phyloP scores from a whole-genome alignment of 2,797 vertebrate genomes.

The Knipowitschia caucasica region DNA sequence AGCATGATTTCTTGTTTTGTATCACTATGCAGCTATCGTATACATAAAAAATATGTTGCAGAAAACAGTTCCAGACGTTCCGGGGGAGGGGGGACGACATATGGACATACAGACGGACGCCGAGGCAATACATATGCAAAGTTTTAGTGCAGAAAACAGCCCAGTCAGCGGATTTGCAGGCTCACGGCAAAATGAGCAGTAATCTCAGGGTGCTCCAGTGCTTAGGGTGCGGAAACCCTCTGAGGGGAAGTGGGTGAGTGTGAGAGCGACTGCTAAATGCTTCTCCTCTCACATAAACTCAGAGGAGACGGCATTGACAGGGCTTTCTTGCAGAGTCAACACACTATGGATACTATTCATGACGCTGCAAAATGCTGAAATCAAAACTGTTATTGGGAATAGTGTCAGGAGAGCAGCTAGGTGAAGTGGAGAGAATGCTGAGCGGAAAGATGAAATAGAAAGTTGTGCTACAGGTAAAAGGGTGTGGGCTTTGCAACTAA shows the following conservation, averaged over 20 bases:
- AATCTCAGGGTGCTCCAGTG: constrained; percentile 65
- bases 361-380: constrained; percentile 35
- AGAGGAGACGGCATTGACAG: constrained; percentile 45
- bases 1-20: no score
- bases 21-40: no score
- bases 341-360: constrained; percentile 49
- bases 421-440: not conserved
- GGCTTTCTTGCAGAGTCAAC: constrained; percentile 51
- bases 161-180: constrained; percentile 63
- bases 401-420: constrained; percentile 5
- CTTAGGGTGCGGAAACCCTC: constrained; percentile 49
- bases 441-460: constrained; percentile 14
- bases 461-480: not conserved
- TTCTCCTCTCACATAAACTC: constrained; percentile 37
- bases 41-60: not conserved
- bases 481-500: not conserved
- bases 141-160: constrained; percentile 58
- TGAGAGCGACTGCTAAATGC: constrained; percentile 43
- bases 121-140: constrained; percentile 65
- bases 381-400: constrained; percentile 40
- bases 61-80: no score
- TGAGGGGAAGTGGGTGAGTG: not conserved
- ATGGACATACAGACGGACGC: constrained; percentile 22
- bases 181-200: constrained; percentile 64
- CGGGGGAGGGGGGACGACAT: no score